These are phyloP conservation scores for Penaeus chinensis DNA, from an alignment of 1,140 invertebrate species.

Conservation along the genomic window DNA sequence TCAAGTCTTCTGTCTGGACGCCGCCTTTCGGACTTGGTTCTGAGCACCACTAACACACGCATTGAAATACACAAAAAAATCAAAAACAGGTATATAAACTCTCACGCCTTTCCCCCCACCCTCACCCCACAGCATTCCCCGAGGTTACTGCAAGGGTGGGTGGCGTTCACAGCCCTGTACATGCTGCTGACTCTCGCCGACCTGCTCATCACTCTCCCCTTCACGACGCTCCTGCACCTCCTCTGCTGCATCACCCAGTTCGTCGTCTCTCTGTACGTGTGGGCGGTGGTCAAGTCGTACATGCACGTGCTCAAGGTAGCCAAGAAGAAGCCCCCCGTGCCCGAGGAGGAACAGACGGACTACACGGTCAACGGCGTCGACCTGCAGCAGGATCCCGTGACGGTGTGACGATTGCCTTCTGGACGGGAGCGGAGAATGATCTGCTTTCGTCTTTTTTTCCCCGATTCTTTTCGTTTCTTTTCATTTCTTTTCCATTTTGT, in stretches of 20 bases:
- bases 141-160: conserved; percentile 43
- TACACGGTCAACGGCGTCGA: conserved; percentile 54
- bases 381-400: conserved; percentile 28
- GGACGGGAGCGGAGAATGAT: too few relatives aligned
- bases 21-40: too few relatives aligned
- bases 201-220: conserved; percentile 52
- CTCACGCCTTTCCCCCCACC: not conserved
- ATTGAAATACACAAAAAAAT: too few relatives aligned
- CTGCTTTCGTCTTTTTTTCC: too few relatives aligned
- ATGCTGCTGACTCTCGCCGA: conserved; percentile 48
- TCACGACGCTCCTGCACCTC: conserved; percentile 58
- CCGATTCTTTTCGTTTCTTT: too few relatives aligned
- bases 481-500: too few relatives aligned
- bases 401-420: not conserved
- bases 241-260: conserved; percentile 48
- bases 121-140: conserved; percentile 31
- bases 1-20: too few relatives aligned
- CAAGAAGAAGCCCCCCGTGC: conserved; percentile 21
- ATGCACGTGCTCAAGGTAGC: conserved; percentile 37
- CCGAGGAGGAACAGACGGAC: conserved; percentile 34
- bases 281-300: conserved; percentile 59
- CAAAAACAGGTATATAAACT: too few relatives aligned
- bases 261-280: conserved; percentile 51
- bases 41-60: too few relatives aligned
- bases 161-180: conserved; percentile 51